Conservation (phyloP, 2,113 vertebrate genomes). For the Jaculus jaculus region DNA sequence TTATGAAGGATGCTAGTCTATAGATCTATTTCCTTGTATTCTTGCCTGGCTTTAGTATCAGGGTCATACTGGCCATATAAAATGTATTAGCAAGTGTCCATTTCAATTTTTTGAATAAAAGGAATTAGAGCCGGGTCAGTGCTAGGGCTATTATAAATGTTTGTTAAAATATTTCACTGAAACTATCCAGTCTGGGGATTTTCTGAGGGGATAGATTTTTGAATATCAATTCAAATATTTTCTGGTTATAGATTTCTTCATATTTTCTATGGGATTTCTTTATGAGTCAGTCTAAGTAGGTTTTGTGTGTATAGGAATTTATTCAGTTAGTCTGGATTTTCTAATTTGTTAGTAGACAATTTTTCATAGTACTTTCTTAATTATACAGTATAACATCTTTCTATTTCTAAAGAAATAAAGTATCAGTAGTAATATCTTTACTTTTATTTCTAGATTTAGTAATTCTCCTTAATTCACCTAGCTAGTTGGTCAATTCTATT, state of each 20-base stretch:
- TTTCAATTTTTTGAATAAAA: not conserved
- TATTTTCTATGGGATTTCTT: not conserved
- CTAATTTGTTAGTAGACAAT: not conserved
- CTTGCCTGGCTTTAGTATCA: too few relatives aligned
- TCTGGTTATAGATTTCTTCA: not conserved
- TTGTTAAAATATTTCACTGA: not conserved
- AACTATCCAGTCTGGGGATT: too few relatives aligned
- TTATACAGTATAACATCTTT: not conserved
- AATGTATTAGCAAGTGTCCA: not conserved
- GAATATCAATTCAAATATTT: not conserved
- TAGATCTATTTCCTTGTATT: too few relatives aligned
- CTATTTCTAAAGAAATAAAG: not conserved
- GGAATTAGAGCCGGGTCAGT: too few relatives aligned
- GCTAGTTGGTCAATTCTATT: not conserved
- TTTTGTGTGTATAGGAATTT: not conserved
- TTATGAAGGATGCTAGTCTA: too few relatives aligned
- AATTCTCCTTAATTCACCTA: not conserved
- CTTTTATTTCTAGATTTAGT: not conserved
- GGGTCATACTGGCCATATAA: too few relatives aligned
- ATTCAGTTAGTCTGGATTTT: not conserved
- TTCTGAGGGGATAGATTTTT: not conserved
- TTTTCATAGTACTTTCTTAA: not conserved
- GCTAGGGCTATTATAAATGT: not conserved
- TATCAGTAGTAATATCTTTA: not conserved
- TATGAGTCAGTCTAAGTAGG: not conserved